Conservation (phyloP, 2,888 invertebrate genomes). For the Tanypteryx hageni region DNA sequence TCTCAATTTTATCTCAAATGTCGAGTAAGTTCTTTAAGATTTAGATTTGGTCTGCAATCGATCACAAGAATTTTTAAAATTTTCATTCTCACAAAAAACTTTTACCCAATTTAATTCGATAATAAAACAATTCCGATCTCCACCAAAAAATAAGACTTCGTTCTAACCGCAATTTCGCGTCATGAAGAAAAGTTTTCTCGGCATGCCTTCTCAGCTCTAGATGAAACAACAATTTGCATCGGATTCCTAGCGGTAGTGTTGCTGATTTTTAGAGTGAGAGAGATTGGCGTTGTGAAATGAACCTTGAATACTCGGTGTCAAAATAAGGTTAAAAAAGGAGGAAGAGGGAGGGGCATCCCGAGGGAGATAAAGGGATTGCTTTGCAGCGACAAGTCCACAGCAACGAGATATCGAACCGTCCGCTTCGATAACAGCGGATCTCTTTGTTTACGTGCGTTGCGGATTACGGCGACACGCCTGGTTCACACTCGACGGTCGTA, state of each 20-base stretch:
- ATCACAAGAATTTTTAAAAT: no score
- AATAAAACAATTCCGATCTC: background rate
- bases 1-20: no score
- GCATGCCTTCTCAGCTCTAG: background rate
- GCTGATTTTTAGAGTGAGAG: background rate
- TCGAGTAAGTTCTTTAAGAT: no score
- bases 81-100: no score
- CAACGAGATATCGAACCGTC: background rate
- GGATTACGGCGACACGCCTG: background rate
- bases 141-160: background rate
- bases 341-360: background rate
- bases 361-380: background rate
- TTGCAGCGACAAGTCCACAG: background rate
- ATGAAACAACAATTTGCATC: background rate
- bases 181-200: background rate
- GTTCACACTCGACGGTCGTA: background rate
- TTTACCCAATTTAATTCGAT: no score
- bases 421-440: background rate
- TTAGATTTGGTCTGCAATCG: no score
- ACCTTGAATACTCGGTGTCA: background rate
- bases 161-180: background rate
- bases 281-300: background rate
- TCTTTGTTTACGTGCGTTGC: background rate
- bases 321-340: background rate
- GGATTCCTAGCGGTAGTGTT: background rate